Evolutionary conservation across 2,113 vertebrate species (phyloP).

Genomic region (Tichodroma muraria): DNA sequence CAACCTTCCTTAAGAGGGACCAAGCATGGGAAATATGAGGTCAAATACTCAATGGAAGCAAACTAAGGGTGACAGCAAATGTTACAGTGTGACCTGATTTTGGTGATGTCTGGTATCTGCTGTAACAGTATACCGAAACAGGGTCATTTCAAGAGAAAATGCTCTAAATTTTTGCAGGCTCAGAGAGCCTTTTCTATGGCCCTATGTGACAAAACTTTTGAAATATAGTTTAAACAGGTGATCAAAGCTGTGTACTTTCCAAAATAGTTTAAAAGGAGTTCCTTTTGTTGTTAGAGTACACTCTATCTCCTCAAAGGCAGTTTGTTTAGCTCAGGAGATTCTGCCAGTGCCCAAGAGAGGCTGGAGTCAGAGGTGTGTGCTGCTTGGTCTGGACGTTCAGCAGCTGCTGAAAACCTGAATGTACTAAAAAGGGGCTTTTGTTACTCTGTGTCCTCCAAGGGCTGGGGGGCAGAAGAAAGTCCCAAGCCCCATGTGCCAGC

Average conservation of each 20-base stretch:
- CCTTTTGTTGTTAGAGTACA: not conserved
- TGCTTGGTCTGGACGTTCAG: not conserved
- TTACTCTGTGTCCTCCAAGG: not conserved
- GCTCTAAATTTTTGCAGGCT: not conserved
- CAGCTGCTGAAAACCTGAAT: not conserved
- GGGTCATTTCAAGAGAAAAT: not conserved
- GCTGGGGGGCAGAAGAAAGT: not conserved
- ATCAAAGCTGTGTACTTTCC: not conserved
- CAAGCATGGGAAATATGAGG: not conserved
- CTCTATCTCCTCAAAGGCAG: not conserved
- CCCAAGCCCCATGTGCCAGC: accelerated
- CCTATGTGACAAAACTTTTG: not conserved
- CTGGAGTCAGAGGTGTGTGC: not conserved
- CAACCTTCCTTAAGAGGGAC: not conserved
- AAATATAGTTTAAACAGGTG: not conserved
- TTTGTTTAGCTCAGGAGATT: not conserved
- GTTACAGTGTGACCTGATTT: not conserved
- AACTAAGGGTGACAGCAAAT: not conserved
- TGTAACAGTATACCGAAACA: not conserved
- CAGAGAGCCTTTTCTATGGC: not conserved
- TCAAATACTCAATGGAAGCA: not conserved
- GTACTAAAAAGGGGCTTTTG: not conserved
- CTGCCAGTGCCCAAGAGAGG: not conserved
- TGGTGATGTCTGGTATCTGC: not conserved
- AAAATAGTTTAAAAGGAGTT: not conserved